A percentile compares a stretch with the other conserved stretches of the same genome.
Conservation (phyloP, 2,113 vertebrate species). For the Calyptomena viridis region DNA sequence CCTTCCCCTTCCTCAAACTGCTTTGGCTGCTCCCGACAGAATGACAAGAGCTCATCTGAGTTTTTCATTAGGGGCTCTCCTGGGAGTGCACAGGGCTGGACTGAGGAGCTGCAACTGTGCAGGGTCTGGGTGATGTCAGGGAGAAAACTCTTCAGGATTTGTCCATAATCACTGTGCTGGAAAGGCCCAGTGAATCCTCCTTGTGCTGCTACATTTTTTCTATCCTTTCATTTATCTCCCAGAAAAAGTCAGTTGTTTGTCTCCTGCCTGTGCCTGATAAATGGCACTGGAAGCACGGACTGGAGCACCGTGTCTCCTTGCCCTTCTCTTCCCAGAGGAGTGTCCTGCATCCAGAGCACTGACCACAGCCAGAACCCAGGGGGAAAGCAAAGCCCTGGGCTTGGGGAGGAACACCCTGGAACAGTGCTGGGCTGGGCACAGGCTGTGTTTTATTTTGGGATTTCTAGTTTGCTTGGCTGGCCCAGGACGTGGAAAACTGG, state of each 20-base stretch:
- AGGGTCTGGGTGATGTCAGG: background rate
- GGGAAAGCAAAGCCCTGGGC: background rate
- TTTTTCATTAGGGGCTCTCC: slow-evolving; percentile 9
- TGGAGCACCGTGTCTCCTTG: background rate
- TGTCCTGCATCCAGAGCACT: background rate
- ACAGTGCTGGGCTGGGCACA: background rate
- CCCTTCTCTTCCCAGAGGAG: background rate
- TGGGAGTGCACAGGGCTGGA: background rate
- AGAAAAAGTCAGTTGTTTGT: background rate
- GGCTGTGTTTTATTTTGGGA: background rate
- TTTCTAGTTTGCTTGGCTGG: background rate
- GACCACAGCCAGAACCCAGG: background rate
- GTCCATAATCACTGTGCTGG: background rate
- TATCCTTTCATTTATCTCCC: background rate
- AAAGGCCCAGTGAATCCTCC: background rate
- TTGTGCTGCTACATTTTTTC: background rate
- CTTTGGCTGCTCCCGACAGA: background rate
- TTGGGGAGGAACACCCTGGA: background rate
- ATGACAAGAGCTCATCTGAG: slow-evolving; percentile 11
- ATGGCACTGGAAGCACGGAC: background rate
- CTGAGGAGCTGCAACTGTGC: background rate
- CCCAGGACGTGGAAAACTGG: background rate
- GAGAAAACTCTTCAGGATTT: background rate
- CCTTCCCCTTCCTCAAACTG: background rate
- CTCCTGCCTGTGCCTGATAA: background rate